Evolutionary conservation across 2,113 vertebrate species (phyloP).

Genomic region (Brachyhypopomus gauderio): DNA sequence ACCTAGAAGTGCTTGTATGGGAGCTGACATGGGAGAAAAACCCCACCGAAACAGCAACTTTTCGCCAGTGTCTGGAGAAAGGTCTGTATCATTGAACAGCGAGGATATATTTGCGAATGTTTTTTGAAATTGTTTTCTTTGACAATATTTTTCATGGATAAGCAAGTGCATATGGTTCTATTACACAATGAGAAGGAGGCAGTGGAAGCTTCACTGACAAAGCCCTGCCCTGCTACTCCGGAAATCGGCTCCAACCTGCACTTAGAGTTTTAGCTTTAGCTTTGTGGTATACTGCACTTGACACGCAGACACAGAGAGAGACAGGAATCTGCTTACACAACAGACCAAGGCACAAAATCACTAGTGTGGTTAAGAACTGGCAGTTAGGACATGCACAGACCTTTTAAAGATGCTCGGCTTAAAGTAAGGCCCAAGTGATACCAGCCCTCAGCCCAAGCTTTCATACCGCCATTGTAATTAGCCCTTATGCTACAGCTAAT

Average conservation of each 20-base stretch:
- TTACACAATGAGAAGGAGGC: slow-evolving; percentile 21
- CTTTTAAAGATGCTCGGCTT: slow-evolving; percentile 34
- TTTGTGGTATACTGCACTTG: slow-evolving; percentile 47
- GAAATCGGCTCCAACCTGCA: slow-evolving; percentile 37
- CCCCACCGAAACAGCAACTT: neutral
- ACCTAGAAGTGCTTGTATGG: neutral
- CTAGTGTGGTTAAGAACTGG: slow-evolving; percentile 17
- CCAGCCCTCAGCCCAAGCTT: slow-evolving; percentile 24
- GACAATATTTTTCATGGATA: neutral
- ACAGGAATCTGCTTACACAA: slow-evolving; percentile 27
- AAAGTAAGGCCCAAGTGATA: slow-evolving; percentile 19
- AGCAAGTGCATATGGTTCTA: neutral
- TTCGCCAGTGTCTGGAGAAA: neutral
- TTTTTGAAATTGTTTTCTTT: neutral
- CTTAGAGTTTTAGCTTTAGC: slow-evolving; percentile 64
- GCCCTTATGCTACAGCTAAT: slow-evolving; percentile 17
- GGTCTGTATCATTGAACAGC: neutral
- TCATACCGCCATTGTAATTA: slow-evolving; percentile 34
- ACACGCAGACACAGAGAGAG: slow-evolving; percentile 50
- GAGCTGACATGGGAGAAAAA: neutral
- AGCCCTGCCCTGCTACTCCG: neutral
- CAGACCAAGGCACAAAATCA: neutral
- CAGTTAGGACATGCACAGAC: slow-evolving; percentile 14
- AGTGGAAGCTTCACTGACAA: neutral
- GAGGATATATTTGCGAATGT: neutral